Conservation (phyloP, 2,113 vertebrate genomes). For the Microcebus murinus region DNA sequence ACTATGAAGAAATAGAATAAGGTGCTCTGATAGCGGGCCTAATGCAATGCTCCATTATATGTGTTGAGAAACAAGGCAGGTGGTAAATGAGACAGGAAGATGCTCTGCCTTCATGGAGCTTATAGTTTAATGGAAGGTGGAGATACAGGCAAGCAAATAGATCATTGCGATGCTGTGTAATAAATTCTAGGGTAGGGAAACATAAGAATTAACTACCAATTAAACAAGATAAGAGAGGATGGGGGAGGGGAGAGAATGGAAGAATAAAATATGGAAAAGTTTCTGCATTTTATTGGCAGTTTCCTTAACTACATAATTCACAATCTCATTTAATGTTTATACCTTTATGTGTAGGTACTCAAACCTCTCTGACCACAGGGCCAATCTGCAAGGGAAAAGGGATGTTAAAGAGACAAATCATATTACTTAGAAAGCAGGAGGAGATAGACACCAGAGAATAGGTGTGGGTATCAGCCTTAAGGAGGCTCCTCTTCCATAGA, state of each 20-base stretch:
- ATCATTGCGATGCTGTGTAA: not conserved
- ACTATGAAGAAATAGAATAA: not conserved
- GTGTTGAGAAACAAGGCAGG: not conserved
- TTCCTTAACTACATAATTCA: not conserved
- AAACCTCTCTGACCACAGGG: not conserved
- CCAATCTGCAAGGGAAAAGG: not conserved
- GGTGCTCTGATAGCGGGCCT: not conserved
- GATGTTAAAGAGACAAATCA: not conserved
- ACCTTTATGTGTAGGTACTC: not conserved
- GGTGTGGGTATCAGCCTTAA: not conserved
- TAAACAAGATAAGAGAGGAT: not conserved
- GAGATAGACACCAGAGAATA: too few relatives aligned
- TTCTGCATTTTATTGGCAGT: not conserved
- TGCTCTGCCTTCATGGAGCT: not conserved
- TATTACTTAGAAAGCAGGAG: not conserved
- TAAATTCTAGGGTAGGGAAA: not conserved
- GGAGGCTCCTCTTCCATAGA: not conserved
- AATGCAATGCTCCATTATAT: not conserved
- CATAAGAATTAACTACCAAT: not conserved
- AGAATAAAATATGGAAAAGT: not conserved
- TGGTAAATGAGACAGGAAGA: not conserved
- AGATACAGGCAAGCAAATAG: not conserved
- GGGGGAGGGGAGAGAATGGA: not conserved
- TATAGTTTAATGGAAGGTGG: not conserved
- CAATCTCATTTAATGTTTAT: not conserved